phyloP scores from a whole-genome alignment of 1,140 invertebrate species.

The Zaprionus capensis region DNA sequence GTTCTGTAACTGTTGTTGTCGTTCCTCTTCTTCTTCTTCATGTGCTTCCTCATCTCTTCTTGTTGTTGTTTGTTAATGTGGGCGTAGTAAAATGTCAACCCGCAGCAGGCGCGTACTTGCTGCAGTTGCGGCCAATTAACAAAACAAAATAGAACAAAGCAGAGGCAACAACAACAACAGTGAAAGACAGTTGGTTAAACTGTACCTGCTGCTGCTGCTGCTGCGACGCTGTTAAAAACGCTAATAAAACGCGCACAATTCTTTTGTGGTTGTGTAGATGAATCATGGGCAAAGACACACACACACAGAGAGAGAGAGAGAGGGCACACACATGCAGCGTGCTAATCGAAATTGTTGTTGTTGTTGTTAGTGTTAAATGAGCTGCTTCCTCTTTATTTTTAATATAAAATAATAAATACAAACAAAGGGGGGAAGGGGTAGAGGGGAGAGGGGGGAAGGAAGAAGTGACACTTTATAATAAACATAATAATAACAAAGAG shows the following conservation, averaged over 20 bases:
- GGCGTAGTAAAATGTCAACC: conserved; percentile 55
- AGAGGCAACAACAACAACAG: not conserved
- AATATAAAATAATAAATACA: conserved; percentile 45
- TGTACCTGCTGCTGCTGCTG: conserved; percentile 45
- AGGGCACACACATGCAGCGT: conserved; percentile 33
- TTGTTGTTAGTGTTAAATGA: conserved; percentile 59
- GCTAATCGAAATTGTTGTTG: conserved; percentile 51
- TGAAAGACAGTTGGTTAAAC: conserved; percentile 41
- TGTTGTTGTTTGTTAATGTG: conserved; percentile 29
- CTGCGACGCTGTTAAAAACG: conserved; percentile 38
- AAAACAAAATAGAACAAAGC: conserved; percentile 15
- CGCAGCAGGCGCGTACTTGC: conserved; percentile 4
- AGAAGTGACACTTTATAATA: conserved; percentile 2
- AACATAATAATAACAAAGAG: conserved; percentile 1
- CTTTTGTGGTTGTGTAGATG: conserved; percentile 41
- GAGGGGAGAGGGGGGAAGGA: not conserved
- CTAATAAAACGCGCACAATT: conserved; percentile 55
- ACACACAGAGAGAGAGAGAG: conserved; percentile 12
- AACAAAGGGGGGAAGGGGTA: not conserved
- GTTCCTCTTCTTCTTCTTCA: not conserved
- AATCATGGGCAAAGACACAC: conserved; percentile 49
- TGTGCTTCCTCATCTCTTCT: not conserved
- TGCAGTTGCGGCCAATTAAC: conserved; percentile 33
- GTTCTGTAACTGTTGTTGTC: conserved; percentile 9
- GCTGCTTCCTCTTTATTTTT: conserved; percentile 62